phyloP scores from a whole-genome alignment of 2,797 vertebrate genomes.

The Pantherophis vulpinus region DNA sequence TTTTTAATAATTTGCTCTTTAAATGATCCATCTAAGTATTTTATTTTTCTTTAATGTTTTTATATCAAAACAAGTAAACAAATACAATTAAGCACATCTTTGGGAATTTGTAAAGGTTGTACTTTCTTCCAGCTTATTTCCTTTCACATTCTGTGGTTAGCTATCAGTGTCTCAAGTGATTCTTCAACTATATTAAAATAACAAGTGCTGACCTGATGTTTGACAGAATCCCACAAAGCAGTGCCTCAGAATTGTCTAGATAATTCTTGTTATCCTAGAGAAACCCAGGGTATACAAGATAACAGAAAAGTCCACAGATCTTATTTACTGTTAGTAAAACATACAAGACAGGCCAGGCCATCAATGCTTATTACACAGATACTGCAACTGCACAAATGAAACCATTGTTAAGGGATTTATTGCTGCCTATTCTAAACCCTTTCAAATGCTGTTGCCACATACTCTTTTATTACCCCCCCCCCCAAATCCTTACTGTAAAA shows the following conservation, averaged over 20 bases:
- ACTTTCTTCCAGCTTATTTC: background rate
- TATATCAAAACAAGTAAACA: background rate
- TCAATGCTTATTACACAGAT: background rate
- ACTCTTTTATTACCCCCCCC: background rate
- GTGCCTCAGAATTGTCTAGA: background rate
- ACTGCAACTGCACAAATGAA: conserved; percentile 2
- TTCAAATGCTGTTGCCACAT: background rate
- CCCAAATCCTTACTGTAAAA: background rate
- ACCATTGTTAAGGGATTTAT: background rate
- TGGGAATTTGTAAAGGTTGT: background rate
- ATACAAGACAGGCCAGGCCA: background rate
- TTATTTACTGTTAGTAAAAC: background rate
- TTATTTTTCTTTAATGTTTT: background rate
- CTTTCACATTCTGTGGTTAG: background rate
- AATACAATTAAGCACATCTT: background rate
- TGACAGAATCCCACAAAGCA: background rate
- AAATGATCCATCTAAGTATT: background rate
- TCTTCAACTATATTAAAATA: background rate
- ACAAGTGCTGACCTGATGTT: background rate
- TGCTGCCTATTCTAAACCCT: background rate
- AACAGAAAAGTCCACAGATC: background rate
- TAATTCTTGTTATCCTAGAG: background rate
- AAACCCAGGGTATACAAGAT: background rate
- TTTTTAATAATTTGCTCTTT: background rate
- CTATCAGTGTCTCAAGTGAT: background rate